Base-by-base conservation (phyloP, 2,888 invertebrate species). In the Agrilus mali region DNA sequence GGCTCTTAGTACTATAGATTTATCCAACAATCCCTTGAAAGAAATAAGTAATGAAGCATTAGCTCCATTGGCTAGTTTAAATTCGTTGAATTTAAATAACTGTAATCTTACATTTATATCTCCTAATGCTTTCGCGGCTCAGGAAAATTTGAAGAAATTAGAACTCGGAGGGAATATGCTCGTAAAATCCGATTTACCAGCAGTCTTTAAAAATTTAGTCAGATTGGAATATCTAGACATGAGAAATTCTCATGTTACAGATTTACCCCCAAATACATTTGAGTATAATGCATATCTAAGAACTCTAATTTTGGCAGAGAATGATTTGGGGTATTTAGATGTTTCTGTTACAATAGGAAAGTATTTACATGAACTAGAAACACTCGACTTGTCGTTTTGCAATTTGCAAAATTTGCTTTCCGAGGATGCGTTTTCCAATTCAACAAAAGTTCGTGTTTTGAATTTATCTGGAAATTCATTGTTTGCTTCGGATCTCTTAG, bases 351-450 rank as follows among this genome's bases (percentile, higher is more conserved):
- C 78, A 2, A 64, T 80, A 20, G 78, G 81, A 10, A 75, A 74
- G 50, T 78, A 78, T 59, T 67, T 81, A 14, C 73, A 74, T 53
- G 75, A 75, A 57, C 67, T 82, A 38, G 79, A 80, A 54, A 69
- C 75, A 38, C 61, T 82, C 42, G 82, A 83, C 64, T 61, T 82
- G 45, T 80, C 82, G 1, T 74, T 80, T 55, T 82, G 82, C 57
- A 75, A 75, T 58, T 71, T 82, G 45, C 72, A 73, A 52, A 77
- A 78, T 14, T 78, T 79, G 2, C 66, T 82, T 47, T 75, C 80
- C 7, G 80, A 80, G 40, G 78, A 80, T 53, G 76, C 80, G 0
- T 82, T 83, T 57, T 71, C 71, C 15, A 81, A 82, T 55, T 76
- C 80, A 1, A 80, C 78, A 1, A 76, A 76, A 60, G 62, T 82